Evolutionary conservation across 2,888 invertebrate species (phyloP).

Genomic region (Esperia sulphurella): DNA sequence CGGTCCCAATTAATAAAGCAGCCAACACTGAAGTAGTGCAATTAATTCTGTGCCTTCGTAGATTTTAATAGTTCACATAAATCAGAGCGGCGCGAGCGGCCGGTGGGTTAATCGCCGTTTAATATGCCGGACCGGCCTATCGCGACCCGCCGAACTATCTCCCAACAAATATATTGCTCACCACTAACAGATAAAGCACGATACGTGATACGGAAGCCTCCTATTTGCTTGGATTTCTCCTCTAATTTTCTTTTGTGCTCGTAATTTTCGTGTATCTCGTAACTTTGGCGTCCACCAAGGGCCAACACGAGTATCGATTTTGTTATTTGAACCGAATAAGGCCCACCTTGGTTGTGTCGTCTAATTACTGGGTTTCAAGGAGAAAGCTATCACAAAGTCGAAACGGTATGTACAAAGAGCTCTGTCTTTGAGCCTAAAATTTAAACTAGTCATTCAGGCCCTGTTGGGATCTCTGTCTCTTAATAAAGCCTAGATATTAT

Average conservation of each 20-base stretch:
- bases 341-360: no score
- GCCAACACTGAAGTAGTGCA: constrained; percentile 73
- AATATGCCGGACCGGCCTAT: constrained; percentile 68
- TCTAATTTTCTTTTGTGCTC: constrained; percentile 29
- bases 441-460: no score
- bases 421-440: no score
- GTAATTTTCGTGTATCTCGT: constrained; percentile 3
- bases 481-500: no score
- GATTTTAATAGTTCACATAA: constrained; percentile 79
- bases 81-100: constrained; percentile 49
- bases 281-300: constrained; percentile 4
- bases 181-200: constrained; percentile 38
- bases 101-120: constrained; percentile 77
- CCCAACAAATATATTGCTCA: constrained; percentile 34
- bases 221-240: constrained; percentile 24
- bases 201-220: constrained; percentile 38
- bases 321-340: background rate
- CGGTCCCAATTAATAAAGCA: constrained; percentile 77
- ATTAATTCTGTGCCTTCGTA: constrained; percentile 78
- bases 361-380: no score
- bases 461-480: no score
- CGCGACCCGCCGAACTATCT: constrained; percentile 33
- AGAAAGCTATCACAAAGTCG: no score
- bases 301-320: background rate
- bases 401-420: no score